Evolutionary conservation across 2,888 invertebrate genomes (phyloP).

Genomic region (Andrena chrysosceles): DNA sequence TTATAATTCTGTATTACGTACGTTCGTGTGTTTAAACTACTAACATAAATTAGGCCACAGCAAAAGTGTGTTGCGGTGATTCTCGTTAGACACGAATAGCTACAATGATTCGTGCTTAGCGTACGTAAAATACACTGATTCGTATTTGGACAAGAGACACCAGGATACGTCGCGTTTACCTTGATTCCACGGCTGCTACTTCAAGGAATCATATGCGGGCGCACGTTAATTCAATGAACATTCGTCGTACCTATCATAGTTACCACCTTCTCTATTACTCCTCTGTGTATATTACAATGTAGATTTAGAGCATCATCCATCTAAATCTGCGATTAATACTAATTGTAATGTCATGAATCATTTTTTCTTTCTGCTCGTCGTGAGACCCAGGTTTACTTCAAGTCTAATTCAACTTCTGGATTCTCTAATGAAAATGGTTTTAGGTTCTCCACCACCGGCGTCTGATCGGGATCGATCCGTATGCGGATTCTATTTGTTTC

Average conservation of each 20-base stretch:
- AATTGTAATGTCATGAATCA: constrained; percentile 53
- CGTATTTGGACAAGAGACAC: constrained; percentile 9
- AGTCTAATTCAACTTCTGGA: constrained; percentile 81
- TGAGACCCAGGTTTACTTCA: constrained; percentile 74
- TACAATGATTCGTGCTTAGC: constrained; percentile 41
- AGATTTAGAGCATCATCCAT: constrained; percentile 38
- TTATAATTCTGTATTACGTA: constrained; percentile 35
- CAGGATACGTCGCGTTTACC: constrained; percentile 29
- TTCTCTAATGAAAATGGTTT: constrained; percentile 82
- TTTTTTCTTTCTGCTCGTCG: constrained; percentile 5
- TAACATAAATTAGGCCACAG: constrained; percentile 66
- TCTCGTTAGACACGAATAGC: constrained; percentile 21
- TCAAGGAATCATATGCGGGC: constrained; percentile 14
- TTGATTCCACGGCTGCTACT: constrained; percentile 2
- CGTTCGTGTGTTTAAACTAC: constrained; percentile 6
- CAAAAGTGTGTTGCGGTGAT: constrained; percentile 17
- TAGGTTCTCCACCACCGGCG: constrained; percentile 86
- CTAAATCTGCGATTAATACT: constrained; percentile 52
- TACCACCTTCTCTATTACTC: constrained; percentile 19
- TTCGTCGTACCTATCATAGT: constrained; percentile 23
- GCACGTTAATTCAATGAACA: constrained; percentile 26
- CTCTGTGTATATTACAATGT: constrained; percentile 45
- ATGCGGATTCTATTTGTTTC: constrained; percentile 91
- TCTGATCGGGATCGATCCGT: constrained; percentile 89
- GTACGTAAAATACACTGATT: constrained; percentile 26